Percentiles rank a stretch among this genome's conserved stretches.
Evolutionary conservation across 53 echinoderm and acorn worm species (phyloP).

Genomic region (Holothuria leucospilota): DNA sequence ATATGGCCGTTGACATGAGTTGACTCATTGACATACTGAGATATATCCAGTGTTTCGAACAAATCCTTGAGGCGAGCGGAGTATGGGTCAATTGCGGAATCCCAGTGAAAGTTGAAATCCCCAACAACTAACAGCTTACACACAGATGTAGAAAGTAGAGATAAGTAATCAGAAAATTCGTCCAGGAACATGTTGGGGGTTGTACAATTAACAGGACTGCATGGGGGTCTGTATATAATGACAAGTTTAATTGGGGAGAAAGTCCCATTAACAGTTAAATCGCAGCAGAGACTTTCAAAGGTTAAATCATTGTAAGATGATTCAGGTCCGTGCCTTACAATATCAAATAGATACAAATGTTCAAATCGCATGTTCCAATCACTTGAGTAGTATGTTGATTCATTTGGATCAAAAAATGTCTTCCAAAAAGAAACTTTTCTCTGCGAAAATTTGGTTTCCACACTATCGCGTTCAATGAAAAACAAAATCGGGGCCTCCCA

Average conservation of each 20-base stretch:
- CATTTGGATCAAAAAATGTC: too few species aligned
- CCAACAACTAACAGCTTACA: conserved; percentile 44
- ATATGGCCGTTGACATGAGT: conserved; percentile 44
- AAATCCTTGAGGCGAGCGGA: conserved; percentile 23
- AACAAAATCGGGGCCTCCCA: too few species aligned
- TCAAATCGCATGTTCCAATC: too few species aligned
- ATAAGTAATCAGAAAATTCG: conserved; percentile 43
- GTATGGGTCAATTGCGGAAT: conserved; percentile 11
- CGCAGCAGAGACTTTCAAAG: conserved; percentile 58
- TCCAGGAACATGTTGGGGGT: conserved; percentile 52
- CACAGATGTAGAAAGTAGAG: background rate
- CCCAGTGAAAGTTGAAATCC: conserved; percentile 58
- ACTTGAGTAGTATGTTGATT: too few species aligned
- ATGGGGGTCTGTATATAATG: conserved; percentile 56
- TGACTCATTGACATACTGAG: background rate
- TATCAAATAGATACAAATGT: too few species aligned
- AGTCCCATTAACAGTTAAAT: conserved; percentile 47
- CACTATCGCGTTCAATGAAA: too few species aligned
- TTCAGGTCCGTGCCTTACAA: background rate
- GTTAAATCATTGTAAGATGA: conserved; percentile 29
- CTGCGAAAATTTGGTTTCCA: too few species aligned
- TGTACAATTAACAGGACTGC: conserved; percentile 19
- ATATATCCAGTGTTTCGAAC: conserved; percentile 34
- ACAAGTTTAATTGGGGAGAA: conserved; percentile 41
- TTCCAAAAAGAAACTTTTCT: too few species aligned